phyloP scores from a whole-genome alignment of 2,113 vertebrate genomes.

The Limnothrissa miodon region DNA sequence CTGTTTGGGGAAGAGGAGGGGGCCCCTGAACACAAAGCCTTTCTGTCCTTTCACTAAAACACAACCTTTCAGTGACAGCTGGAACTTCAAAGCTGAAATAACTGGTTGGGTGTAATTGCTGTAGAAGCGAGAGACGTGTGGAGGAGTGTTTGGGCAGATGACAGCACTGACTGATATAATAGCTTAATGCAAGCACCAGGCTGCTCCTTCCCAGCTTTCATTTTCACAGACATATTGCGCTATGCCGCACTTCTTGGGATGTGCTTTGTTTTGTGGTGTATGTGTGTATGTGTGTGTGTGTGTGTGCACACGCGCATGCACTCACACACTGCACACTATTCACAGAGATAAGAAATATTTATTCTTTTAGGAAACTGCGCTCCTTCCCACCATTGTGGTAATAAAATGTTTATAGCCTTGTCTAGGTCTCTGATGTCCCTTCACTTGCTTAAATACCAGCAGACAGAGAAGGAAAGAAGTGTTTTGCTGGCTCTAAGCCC shows the following conservation, averaged over 20 bases:
- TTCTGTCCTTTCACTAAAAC: conserved; percentile 27
- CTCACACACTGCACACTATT: background rate
- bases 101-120: conserved; percentile 6
- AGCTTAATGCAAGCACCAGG: background rate
- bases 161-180: conserved; percentile 18
- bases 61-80: conserved; percentile 9
- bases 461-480: background rate
- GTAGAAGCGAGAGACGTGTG: background rate
- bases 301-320: background rate
- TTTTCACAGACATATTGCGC: background rate
- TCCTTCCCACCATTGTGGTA: background rate
- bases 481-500: background rate
- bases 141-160: background rate
- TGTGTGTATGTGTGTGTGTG: background rate
- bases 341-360: background rate
- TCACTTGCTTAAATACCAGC: background rate
- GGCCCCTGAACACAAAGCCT: conserved; percentile 3
- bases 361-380: conserved; percentile 19
- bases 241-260: background rate
- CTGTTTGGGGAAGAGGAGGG: background rate
- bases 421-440: background rate
- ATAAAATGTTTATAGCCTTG: conserved; percentile 4
- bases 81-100: background rate
- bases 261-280: background rate
- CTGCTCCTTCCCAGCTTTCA: background rate